Evolutionary conservation across 2,797 vertebrate species (phyloP).

Genomic region (Oreochromis mossambicus): DNA sequence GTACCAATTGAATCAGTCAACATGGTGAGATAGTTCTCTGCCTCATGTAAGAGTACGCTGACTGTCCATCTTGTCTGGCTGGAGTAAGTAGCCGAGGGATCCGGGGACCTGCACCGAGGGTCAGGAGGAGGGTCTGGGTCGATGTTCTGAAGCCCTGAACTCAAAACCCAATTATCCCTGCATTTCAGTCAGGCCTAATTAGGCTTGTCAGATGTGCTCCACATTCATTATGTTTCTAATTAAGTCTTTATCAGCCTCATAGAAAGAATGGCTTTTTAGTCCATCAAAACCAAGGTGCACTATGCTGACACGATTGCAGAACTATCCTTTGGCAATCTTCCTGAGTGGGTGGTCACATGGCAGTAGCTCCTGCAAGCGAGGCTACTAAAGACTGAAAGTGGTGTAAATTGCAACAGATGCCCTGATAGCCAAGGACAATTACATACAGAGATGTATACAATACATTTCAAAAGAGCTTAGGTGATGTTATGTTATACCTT

Average conservation of each 20-base stretch:
- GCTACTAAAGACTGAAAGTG: neutral
- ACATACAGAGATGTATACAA: neutral
- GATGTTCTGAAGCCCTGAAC: slow-evolving; percentile 58
- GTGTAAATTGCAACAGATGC: neutral
- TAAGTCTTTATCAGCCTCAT: slow-evolving; percentile 76
- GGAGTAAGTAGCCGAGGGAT: slow-evolving; percentile 35
- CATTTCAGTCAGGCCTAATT: slow-evolving; percentile 75
- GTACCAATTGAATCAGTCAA: slow-evolving; percentile 31
- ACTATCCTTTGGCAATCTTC: slow-evolving; percentile 64
- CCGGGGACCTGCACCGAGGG: slow-evolving; percentile 13
- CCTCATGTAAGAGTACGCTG: slow-evolving; percentile 33
- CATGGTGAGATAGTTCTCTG: slow-evolving; percentile 20
- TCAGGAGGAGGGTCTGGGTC: slow-evolving; percentile 44
- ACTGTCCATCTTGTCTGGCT: slow-evolving; percentile 28
- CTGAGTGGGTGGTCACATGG: slow-evolving; percentile 51
- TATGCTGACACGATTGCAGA: slow-evolving; percentile 58
- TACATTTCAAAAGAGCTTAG: neutral
- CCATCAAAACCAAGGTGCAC: slow-evolving; percentile 66
- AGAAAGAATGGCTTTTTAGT: slow-evolving; percentile 75
- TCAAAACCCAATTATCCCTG: slow-evolving; percentile 75
- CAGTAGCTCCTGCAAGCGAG: slow-evolving; percentile 43
- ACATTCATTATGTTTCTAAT: slow-evolving; percentile 82
- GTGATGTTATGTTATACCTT: neutral
- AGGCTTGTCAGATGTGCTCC: slow-evolving; percentile 78
- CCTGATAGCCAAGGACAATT: neutral